A percentile compares a stretch with the other conserved stretches of the same genome.
phyloP scores from a whole-genome alignment of 2,797 vertebrate species.

The Enteromius radiatus region DNA sequence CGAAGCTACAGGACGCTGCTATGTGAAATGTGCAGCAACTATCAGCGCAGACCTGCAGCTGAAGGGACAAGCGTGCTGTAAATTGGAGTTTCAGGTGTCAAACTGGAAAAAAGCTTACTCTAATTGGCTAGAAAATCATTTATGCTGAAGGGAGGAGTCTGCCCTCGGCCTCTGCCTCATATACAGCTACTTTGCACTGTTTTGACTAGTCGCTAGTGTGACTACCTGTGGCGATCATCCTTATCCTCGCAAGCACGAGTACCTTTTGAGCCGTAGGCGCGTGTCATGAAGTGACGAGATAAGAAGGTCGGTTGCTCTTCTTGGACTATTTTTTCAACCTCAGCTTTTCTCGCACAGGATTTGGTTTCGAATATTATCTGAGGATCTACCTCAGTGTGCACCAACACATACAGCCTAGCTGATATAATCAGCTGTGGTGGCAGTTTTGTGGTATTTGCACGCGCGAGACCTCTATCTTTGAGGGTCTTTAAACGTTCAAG shows the following conservation, averaged over 20 bases:
- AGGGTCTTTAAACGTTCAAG: neutral
- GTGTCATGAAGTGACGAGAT: conserved; percentile 11
- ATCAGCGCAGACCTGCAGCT: neutral
- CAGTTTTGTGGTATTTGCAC: neutral
- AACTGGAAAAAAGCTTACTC: neutral
- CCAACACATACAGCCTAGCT: neutral
- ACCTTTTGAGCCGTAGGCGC: neutral
- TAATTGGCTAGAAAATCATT: conserved; percentile 48
- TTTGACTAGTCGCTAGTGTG: conserved; percentile 27
- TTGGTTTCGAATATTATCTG: neutral
- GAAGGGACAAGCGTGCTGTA: conserved; percentile 3
- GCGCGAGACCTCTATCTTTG: neutral
- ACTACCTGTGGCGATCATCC: conserved; percentile 7
- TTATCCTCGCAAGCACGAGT: neutral
- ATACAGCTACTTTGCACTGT: conserved; percentile 33
- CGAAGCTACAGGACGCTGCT: neutral
- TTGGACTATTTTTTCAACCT: neutral
- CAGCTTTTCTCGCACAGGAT: neutral
- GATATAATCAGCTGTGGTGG: neutral
- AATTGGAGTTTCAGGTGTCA: conserved; percentile 47
- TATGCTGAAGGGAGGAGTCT: conserved; percentile 33
- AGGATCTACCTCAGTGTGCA: neutral
- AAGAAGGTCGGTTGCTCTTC: neutral
- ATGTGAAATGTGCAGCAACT: neutral
- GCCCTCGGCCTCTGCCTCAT: conserved; percentile 32